Evolutionary conservation across 1,140 invertebrate species (phyloP), one percentile per base, ranked within the genome.

Genomic region (Neodiprion virginianus): DNA sequence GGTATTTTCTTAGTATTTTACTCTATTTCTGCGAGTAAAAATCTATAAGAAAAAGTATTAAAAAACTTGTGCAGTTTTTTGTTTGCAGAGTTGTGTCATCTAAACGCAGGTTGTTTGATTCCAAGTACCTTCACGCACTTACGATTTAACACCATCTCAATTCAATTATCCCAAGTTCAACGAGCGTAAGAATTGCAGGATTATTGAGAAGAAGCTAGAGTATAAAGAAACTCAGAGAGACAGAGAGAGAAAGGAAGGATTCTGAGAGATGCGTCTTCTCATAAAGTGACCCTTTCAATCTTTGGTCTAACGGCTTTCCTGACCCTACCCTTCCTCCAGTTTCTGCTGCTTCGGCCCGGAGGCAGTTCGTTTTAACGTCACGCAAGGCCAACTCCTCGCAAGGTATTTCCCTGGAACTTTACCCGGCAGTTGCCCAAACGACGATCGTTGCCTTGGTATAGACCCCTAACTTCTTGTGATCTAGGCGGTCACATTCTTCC

Each of bases 241-340:
- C 4, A 14, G n/a, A 61, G 11, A 61, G n/a, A 61, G n/a, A 61
- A 61, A 8, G 53, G 53, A 61, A 61, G n/a, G 53, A 61, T 17
- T 61, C 53, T 61, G 5, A 7, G n/a, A 61, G 53, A 12, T 17
- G 53, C n/a, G 53, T 61, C 53, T 61, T 17, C 53, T 61, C 53
- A 17, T 61, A 61, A 61, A 61, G 53, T 61, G 53, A 61, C 53
- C 53, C 53, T 61, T 61, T 61, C 53, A 61, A 61, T 61, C 53
- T 61, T 61, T 17, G 53, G 53, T 17, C 53, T 61, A 9, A 61
- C 53, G 53, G 53, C 53, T 61, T 61, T 17, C 8, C 11, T 61
- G 53, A 61, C 53, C 53, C 53, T 61, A 14, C 11, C 53, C 8
- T 61, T 17, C 53, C n/a, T 61, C 53, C 53, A 12, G 11, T 61